A percentile compares a stretch with the other conserved stretches of the same genome.
Conservation (phyloP, 2,888 invertebrate species). For the Keiferia lycopersicella region DNA sequence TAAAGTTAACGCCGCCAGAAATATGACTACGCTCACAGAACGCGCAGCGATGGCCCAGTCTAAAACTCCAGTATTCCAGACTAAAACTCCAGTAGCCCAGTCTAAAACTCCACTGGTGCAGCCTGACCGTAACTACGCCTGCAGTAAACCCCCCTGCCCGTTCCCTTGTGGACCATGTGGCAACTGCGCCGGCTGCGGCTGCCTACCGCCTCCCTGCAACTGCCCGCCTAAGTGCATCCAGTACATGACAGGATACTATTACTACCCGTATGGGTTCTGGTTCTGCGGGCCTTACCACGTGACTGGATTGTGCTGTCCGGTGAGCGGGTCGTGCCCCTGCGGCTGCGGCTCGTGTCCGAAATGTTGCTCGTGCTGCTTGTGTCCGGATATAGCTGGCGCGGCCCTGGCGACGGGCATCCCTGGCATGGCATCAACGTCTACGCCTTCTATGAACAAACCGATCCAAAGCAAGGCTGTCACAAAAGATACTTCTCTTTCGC, state of each 20-base stretch:
- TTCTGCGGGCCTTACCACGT: slow-evolving; percentile 51
- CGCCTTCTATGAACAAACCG: neutral
- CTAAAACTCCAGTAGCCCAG: neutral
- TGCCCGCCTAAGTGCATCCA: slow-evolving; percentile 47
- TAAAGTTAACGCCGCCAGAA: neutral
- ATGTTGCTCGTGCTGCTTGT: slow-evolving; percentile 23
- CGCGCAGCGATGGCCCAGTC: neutral
- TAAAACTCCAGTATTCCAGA: neutral
- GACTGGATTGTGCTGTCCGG: slow-evolving; percentile 33
- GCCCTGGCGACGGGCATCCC: slow-evolving; percentile 24
- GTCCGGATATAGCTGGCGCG: slow-evolving; percentile 10
- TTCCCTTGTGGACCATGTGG: neutral
- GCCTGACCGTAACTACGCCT: neutral
- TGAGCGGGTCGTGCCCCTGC: neutral
- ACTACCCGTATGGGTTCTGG: slow-evolving; percentile 52
- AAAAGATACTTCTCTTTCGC: slow-evolving; percentile 27
- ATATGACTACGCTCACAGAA: neutral
- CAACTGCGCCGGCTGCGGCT: slow-evolving; percentile 28
- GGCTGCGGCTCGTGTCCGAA: neutral
- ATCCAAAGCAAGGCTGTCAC: neutral
- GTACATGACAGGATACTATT: slow-evolving; percentile 54
- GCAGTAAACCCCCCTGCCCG: neutral
- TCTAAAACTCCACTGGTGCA: neutral
- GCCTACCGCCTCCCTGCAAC: slow-evolving; percentile 39
- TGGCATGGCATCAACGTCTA: slow-evolving; percentile 14